A percentile compares a stretch with the other conserved stretches of the same genome.
Conservation (phyloP, 2,888 invertebrate species). For the Noctua fimbriata region DNA sequence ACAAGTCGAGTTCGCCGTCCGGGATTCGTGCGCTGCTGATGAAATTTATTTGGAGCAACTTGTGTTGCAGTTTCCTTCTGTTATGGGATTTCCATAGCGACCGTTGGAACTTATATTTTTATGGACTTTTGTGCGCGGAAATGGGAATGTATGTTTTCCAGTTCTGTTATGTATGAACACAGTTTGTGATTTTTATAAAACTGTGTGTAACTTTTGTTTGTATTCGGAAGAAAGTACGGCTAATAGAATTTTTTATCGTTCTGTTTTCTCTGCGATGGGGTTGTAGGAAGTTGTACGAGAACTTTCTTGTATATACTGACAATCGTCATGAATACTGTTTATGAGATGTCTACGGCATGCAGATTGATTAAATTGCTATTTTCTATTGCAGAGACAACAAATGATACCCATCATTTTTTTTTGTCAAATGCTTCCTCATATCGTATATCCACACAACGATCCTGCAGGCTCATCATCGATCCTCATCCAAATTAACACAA, state of each 20-base stretch:
- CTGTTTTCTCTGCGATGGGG: slow-evolving; percentile 51
- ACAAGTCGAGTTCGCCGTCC: slow-evolving; percentile 83
- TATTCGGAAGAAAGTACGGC: slow-evolving; percentile 56
- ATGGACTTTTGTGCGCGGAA: slow-evolving; percentile 67
- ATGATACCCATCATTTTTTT: not conserved
- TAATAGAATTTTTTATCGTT: slow-evolving; percentile 62
- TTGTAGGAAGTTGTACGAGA: slow-evolving; percentile 33
- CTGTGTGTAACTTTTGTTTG: slow-evolving; percentile 65
- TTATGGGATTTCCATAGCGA: slow-evolving; percentile 81
- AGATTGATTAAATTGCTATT: not conserved
- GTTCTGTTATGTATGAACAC: slow-evolving; percentile 62
- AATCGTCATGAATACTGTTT: slow-evolving; percentile 3
- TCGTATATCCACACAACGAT: not conserved
- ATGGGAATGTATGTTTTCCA: slow-evolving; percentile 69
- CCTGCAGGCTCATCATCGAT: slow-evolving; percentile 31
- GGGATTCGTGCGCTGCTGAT: slow-evolving; percentile 85
- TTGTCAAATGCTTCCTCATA: not conserved
- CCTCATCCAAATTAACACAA: slow-evolving; percentile 61
- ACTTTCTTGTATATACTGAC: slow-evolving; percentile 14
- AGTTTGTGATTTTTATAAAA: slow-evolving; percentile 66
- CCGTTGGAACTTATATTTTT: slow-evolving; percentile 71
- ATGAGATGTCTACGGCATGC: not conserved
- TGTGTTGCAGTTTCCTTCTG: slow-evolving; percentile 78
- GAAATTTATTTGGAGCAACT: slow-evolving; percentile 88
- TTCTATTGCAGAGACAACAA: not conserved